Evolutionary conservation across 1,140 invertebrate species (phyloP).

Genomic region (Brachionus manjavacas): DNA sequence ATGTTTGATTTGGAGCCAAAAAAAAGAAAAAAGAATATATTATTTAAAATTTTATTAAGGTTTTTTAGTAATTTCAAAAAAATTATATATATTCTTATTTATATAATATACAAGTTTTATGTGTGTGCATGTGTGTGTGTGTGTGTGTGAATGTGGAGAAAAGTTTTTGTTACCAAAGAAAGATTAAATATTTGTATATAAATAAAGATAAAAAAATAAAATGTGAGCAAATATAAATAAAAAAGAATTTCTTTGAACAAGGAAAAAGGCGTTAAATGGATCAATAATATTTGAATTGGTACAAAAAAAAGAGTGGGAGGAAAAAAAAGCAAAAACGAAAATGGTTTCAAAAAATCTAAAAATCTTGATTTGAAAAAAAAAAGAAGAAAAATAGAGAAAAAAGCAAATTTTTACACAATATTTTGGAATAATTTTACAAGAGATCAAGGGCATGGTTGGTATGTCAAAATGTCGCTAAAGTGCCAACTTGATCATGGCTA

Average conservation of each 20-base stretch:
- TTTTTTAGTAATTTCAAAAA: neutral
- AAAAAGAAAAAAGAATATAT: neutral
- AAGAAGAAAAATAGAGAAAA: too few relatives aligned
- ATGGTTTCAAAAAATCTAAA: neutral
- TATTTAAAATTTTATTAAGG: neutral
- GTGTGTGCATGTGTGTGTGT: neutral
- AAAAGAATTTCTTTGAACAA: neutral
- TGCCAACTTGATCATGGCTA: neutral
- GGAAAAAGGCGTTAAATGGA: neutral
- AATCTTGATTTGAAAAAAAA: neutral
- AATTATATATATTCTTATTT: neutral
- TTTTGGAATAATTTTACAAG: neutral
- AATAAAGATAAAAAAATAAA: conserved; percentile 8
- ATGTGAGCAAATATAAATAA: conserved; percentile 5
- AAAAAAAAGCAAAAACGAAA: neutral
- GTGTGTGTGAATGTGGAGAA: neutral
- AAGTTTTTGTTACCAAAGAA: neutral
- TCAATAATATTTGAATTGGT: neutral
- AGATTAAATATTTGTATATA: neutral
- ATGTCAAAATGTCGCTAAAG: neutral
- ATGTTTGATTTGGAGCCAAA: neutral
- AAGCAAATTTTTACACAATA: neutral
- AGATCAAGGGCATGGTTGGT: neutral
- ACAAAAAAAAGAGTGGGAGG: neutral
- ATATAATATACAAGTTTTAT: neutral